Percentiles rank a stretch among this genome's conserved stretches.
These are phyloP conservation scores for Entosphenus tridentatus DNA, from an alignment of 2,113 vertebrate genomes.

Conservation along the genomic window DNA sequence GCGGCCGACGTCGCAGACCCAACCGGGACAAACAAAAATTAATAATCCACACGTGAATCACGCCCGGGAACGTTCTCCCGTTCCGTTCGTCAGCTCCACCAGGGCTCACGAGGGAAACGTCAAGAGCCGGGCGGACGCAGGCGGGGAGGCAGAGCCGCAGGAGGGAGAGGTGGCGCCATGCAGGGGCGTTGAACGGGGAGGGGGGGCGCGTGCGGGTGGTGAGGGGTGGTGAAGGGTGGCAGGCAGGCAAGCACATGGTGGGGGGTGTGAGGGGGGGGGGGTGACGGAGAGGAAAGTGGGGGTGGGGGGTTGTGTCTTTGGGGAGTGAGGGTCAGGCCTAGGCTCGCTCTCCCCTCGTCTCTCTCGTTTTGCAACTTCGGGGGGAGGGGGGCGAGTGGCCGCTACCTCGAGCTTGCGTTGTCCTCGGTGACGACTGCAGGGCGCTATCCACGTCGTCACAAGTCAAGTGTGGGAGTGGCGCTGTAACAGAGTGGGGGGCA, in stretches of 20 bases:
- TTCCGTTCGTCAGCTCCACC: background rate
- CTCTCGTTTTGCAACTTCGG: too few relatives aligned
- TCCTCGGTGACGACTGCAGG: background rate
- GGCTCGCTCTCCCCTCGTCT: too few relatives aligned
- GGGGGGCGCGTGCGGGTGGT: background rate
- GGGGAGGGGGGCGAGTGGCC: background rate
- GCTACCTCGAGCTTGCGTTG: constrained; percentile 1
- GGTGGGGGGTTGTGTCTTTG: too few relatives aligned
- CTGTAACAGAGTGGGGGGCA: background rate
- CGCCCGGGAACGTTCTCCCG: too few relatives aligned
- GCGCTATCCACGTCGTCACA: constrained; percentile 2
- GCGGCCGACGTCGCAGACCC: too few relatives aligned
- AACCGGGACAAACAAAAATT: too few relatives aligned
- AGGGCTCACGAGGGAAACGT: background rate
- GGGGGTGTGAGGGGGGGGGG: background rate
- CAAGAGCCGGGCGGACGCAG: background rate
- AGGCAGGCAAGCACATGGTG: background rate
- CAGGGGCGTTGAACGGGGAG: background rate
- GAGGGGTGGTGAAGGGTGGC: background rate
- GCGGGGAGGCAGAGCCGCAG: background rate
- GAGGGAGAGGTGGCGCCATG: background rate
- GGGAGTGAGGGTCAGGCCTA: too few relatives aligned
- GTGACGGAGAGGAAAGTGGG: background rate
- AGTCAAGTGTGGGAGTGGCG: constrained; percentile 2
- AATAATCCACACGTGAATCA: too few relatives aligned